Conservation (phyloP, 2,888 invertebrate species). For the Heliconius erato region DNA sequence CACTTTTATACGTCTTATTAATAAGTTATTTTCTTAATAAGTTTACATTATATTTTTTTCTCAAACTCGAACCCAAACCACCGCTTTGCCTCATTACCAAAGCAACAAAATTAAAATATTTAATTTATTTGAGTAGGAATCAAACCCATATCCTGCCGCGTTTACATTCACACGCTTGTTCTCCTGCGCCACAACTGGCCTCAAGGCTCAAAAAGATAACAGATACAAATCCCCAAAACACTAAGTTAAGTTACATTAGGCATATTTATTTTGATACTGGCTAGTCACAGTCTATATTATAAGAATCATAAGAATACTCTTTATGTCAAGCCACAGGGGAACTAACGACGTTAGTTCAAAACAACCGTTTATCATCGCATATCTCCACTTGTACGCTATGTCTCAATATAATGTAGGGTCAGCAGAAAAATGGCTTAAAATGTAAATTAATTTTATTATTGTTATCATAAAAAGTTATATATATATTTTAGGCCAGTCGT, state of each 20-base stretch:
- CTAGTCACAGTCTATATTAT: conserved; percentile 13
- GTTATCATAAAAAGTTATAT: no score
- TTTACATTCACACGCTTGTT: neutral
- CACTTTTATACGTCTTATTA: no score
- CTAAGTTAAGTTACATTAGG: conserved; percentile 2
- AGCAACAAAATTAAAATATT: neutral
- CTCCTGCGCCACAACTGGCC: neutral
- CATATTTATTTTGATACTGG: conserved; percentile 9
- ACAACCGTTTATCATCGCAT: conserved; percentile 79
- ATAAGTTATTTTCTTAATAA: no score
- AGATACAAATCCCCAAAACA: conserved; percentile 3
- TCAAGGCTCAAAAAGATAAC: neutral
- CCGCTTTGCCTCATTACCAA: neutral
- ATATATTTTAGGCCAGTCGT: no score
- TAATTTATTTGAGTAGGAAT: neutral
- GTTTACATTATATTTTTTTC: no score
- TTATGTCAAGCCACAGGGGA: conserved; percentile 54
- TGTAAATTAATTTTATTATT: neutral
- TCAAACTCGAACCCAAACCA: no score
- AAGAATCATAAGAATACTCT: conserved; percentile 34
- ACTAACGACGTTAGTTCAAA: conserved; percentile 76
- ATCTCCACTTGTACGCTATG: conserved; percentile 60
- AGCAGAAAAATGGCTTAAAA: conserved; percentile 54
- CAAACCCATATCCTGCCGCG: neutral
- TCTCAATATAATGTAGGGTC: conserved; percentile 62